These are phyloP conservation scores for Cantharis rufa DNA, from an alignment of 2,888 invertebrate species.

Conservation along the genomic window DNA sequence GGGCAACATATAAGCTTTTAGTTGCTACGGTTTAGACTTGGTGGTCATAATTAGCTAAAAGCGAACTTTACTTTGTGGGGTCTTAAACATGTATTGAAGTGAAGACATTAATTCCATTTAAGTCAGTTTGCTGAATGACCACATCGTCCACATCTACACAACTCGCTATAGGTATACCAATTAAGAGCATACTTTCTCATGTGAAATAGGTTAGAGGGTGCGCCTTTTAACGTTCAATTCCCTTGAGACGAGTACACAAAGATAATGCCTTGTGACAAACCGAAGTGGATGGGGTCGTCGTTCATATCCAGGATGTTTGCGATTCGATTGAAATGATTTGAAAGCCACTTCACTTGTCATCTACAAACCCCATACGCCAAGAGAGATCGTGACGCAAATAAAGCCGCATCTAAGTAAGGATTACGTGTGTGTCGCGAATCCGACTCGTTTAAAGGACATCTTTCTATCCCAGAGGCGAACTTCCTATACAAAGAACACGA, in stretches of 20 bases:
- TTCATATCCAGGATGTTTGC: constrained; percentile 45
- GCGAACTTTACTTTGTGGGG: constrained; percentile 48
- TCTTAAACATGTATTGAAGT: constrained; percentile 52
- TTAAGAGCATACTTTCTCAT: constrained; percentile 38
- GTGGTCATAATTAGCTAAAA: constrained; percentile 54
- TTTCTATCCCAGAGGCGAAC: constrained; percentile 24
- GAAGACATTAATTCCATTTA: constrained; percentile 46
- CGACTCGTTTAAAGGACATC: constrained; percentile 24
- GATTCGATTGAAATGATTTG: constrained; percentile 53
- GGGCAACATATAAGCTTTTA: constrained; percentile 49
- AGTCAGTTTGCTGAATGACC: neutral
- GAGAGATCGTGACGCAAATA: constrained; percentile 48
- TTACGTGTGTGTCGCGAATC: constrained; percentile 42
- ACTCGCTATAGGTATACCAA: constrained; percentile 38
- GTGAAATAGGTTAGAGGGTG: constrained; percentile 39
- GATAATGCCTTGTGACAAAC: constrained; percentile 47
- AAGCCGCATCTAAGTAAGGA: constrained; percentile 50
- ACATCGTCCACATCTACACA: neutral
- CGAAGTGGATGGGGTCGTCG: constrained; percentile 37
- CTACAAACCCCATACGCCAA: constrained; percentile 42
- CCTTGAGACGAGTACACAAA: constrained; percentile 42
- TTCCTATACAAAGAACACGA: constrained; percentile 1
- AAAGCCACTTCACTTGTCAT: constrained; percentile 52
- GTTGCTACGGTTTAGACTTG: constrained; percentile 48
- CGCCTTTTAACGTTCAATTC: constrained; percentile 43